Evolutionary conservation across 2,888 invertebrate genomes (phyloP), one percentile per base, ranked within the genome.

Genomic region (Andricus quercusramuli): DNA sequence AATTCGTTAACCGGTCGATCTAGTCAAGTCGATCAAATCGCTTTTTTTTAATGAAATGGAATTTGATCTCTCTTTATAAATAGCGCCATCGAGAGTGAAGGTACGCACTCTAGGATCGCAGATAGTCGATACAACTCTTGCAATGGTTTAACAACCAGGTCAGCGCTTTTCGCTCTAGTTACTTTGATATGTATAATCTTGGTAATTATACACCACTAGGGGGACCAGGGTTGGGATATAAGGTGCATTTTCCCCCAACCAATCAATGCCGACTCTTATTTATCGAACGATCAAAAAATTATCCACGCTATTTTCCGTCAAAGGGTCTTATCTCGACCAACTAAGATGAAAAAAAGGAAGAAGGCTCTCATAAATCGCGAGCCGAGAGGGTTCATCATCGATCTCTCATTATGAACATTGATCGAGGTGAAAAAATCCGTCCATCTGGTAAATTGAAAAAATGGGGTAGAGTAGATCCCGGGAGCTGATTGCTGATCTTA

Each of bases 171-270:
- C 90, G 89, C 89, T 89, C 90, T 85, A 90, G 88, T 90, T 90
- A 89, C 85, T 88, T 88, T 88, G 90, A 90, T 90, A 89, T 90
- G 89, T 90, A 88, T 90, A 90, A 90, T 90, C 89, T 88, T 83
- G 82, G 86, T 90, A 88, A 90, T 90, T 90, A 89, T 86, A 90
- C 88, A 82, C 79, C 78, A 25, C 59, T 68, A 68, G 59, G 79
- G 79, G 80, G 79, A 47, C 32, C 76, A 68, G 78, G 56, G 67
- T 74, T 78, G 77, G 20, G 79, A 78, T 56, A 79, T 70, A 74
- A 78, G 76, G 77, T 77, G 81, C 79, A 81, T 78, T 80, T 81
- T 83, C 79, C 70, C 25, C 25, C n/a, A 62, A 51, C 83, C 82
- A 85, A 83, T 83, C 85, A 83, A 79, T 67, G 66, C 77, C 80